Percentiles rank a stretch among this genome's conserved stretches.
Evolutionary conservation across 2,113 vertebrate genomes (phyloP).

Genomic region (Oxyura jamaicensis): DNA sequence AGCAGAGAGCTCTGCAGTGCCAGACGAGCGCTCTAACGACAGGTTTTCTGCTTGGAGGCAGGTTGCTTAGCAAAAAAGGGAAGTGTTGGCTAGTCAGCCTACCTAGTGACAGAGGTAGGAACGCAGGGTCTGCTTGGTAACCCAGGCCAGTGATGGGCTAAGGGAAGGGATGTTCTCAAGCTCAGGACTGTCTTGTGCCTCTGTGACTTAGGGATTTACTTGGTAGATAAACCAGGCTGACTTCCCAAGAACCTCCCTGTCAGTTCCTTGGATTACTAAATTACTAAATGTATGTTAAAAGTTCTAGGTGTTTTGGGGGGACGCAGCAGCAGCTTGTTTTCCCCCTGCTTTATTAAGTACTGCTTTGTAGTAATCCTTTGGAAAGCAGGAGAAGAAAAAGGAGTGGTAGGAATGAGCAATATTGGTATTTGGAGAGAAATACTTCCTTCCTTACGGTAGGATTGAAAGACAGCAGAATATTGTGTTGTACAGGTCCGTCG

Average conservation of each 20-base stretch:
- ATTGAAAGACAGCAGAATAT: background rate
- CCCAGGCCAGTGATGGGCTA: background rate
- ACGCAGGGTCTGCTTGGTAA: background rate
- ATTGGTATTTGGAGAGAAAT: background rate
- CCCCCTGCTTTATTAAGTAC: background rate
- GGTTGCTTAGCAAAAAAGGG: background rate
- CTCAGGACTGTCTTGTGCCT: background rate
- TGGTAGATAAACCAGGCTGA: background rate
- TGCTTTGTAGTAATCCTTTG: background rate
- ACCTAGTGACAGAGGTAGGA: fast-evolving
- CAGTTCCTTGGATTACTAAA: background rate
- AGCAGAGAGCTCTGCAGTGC: background rate
- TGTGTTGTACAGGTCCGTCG: background rate
- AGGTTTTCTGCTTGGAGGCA: background rate
- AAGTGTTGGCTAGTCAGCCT: background rate
- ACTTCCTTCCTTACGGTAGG: background rate
- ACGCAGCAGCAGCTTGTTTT: background rate
- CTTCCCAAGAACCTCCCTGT: background rate
- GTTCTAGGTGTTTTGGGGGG: background rate
- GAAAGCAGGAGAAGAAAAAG: background rate
- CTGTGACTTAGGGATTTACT: background rate
- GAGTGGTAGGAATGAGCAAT: background rate
- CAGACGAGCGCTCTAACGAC: background rate
- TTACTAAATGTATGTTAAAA: background rate
- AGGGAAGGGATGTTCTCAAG: background rate